Percentiles rank a stretch among this genome's conserved stretches.
Evolutionary conservation across 2,797 vertebrate species (phyloP).

Genomic region (Pterois miles): DNA sequence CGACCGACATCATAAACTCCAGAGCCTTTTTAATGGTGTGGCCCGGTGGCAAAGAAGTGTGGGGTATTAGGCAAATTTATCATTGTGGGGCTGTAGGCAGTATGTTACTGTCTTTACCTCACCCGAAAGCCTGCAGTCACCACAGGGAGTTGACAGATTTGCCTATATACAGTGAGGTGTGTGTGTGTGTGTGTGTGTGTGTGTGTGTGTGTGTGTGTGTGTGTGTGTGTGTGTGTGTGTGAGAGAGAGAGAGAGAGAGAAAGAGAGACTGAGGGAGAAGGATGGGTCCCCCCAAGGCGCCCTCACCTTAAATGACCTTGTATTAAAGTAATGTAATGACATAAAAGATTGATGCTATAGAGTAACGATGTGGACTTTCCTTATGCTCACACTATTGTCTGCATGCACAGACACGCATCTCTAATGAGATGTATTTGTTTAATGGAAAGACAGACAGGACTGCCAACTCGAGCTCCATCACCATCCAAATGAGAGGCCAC

Average conservation of each 20-base stretch:
- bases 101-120: conserved; percentile 44
- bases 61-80: conserved; percentile 55
- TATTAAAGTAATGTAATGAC: conserved; percentile 42
- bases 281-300: conserved; percentile 19
- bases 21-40: conserved; percentile 3
- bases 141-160: conserved; percentile 45
- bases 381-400: not conserved
- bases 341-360: conserved; percentile 16
- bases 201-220: conserved; percentile 1
- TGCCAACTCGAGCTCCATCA: not conserved
- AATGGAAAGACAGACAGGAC: not conserved
- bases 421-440: conserved; percentile 15
- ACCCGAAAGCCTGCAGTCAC: conserved; percentile 34
- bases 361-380: not conserved
- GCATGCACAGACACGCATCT: not conserved
- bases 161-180: too few species aligned
- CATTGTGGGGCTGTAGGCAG: conserved; percentile 49
- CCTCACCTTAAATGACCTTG: conserved; percentile 39
- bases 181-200: not conserved
- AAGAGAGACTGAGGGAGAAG: conserved; percentile 20
- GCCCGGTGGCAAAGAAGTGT: conserved; percentile 6
- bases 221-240: not conserved
- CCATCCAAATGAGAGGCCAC: not conserved
- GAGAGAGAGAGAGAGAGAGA: not conserved
- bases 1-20: conserved; percentile 27